Base-by-base conservation (phyloP, 1,140 invertebrate genomes). In the Diorhabda elongata region DNA sequence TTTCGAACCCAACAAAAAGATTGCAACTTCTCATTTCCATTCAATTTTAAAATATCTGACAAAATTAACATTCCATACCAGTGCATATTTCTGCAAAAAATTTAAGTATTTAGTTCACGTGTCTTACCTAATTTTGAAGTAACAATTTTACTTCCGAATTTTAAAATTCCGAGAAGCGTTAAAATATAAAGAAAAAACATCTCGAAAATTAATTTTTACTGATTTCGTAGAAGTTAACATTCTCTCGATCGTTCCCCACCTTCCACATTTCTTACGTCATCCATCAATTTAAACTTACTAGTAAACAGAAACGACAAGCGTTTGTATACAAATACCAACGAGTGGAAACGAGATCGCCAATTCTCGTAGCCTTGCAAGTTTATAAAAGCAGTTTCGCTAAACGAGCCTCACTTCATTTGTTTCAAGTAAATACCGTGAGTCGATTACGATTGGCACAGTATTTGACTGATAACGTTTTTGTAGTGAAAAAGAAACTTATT, bases 301-400 rank as follows among this genome's bases (percentile, higher is more conserved):
- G 61, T 44, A 52, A 2, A 52, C 8, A 11, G 61, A 62, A 62
- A 44, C 8, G 61, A 62, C 42, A 62, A 6, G 43, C 42, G 11
- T 11, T 2, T 42, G 44, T 62, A 62, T 6, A 6, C 42, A 26
- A 26, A 26, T n/a, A 44, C 42, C 3, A 44, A n/a, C 5, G 43
- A 42, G 44, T 44, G 43, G 11, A 43, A 62, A n/a, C 3, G 61
- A 62, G 61, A 42, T 3, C 7, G 3, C n/a, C 5, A n/a, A n/a
- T 44, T 43, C 42, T n/a, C 42, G 42, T 43, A 62, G 43, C 61
- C 61, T 62, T 62, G 61, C 43, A 44, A 42, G 61, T 62, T 62
- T 44, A 62, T 62, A 62, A 62, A 62, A 62, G 61, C 42, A 44
- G 61, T 62, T 62, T 62, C 42, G 61, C 61, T n/a, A 62, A 62